phyloP scores from a whole-genome alignment of 2,113 vertebrate species.

The Electrona antarctica region DNA sequence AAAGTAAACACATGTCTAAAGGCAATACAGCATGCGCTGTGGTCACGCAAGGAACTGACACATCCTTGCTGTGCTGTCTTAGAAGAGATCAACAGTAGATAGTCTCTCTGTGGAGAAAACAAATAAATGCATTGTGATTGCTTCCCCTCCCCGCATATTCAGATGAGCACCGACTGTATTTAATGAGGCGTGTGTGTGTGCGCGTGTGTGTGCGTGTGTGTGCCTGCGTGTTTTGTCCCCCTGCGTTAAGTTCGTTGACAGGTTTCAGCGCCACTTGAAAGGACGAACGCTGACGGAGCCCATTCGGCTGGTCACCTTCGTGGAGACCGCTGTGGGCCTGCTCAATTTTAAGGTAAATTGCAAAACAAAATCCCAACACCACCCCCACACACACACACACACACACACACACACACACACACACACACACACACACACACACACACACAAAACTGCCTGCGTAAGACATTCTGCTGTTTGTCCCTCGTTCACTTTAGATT shows the following conservation, averaged over 20 bases:
- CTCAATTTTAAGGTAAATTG: conserved; percentile 98
- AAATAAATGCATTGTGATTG: conserved; percentile 42
- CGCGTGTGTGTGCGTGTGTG: conserved; percentile 34
- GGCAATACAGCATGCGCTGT: too few relatives aligned
- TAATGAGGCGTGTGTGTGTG: conserved; percentile 55
- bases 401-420: background rate
- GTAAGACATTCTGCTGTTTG: conserved; percentile 58
- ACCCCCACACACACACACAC: background rate
- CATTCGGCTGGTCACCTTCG: conserved; percentile 96
- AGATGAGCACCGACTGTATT: conserved; percentile 41
- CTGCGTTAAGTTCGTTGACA: conserved; percentile 94
- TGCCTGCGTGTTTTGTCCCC: conserved; percentile 26
- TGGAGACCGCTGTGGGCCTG: conserved; percentile 96
- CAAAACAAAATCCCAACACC: conserved; percentile 26
- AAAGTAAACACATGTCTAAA: too few relatives aligned
- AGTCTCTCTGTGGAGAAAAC: background rate
- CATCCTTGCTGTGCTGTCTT: background rate
- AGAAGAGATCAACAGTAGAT: background rate
- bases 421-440: background rate
- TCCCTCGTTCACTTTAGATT: conserved; percentile 63
- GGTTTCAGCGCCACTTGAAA: conserved; percentile 89
- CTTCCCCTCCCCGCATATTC: conserved; percentile 14
- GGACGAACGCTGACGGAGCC: conserved; percentile 89
- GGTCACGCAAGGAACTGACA: background rate
- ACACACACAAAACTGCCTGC: conserved; percentile 52